Base-by-base conservation (phyloP, 1,140 invertebrate genomes). In the Drosophila ironensis region DNA sequence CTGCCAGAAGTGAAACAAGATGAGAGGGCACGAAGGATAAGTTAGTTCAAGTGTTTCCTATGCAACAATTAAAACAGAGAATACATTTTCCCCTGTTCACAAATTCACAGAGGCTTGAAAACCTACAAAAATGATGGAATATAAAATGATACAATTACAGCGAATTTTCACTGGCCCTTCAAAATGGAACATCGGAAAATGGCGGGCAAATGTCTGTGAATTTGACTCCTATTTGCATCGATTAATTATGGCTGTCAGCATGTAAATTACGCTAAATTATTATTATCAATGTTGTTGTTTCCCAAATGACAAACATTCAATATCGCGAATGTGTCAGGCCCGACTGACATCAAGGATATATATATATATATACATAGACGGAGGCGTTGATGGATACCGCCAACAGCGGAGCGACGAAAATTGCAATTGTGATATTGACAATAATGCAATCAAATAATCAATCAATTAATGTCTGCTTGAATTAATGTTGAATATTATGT, bases 391-490 rank as follows among this genome's bases (percentile, higher is more conserved):
- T 16, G 51, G 12, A 24, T n/a, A 46, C 35, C 37, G 57, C 20
- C 35, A 16, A 54, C 8, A 54, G 25, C 72, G 45, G 20, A 63
- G 54, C 56, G 45, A 20, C 56, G 53, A 64, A n/a, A 86, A 64
- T 75, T 86, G 53, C 80, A 80, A 75, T 86, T 68, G 81, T 63
- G 60, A 72, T 78, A 72, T 64, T 86, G 75, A 86, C 81, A 87
- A 86, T 86, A 86, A 86, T 86, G 81, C 81, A 86, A 86, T 86
- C 80, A 87, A 87, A 72, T 80, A 86, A 86, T 86, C 80, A 84
- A 84, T 84, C 80, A 84, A 84, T 84, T 84, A 86, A 71, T 86
- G 80, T 80, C 80, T 64, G 61, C 74, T 60, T 80, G 57, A 87
- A 81, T 86, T 86, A 86, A 87, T 87, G 53, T 61, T 60, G 75